phyloP scores from a whole-genome alignment of 2,113 vertebrate genomes.

The Phylloscopus trochiloides region DNA sequence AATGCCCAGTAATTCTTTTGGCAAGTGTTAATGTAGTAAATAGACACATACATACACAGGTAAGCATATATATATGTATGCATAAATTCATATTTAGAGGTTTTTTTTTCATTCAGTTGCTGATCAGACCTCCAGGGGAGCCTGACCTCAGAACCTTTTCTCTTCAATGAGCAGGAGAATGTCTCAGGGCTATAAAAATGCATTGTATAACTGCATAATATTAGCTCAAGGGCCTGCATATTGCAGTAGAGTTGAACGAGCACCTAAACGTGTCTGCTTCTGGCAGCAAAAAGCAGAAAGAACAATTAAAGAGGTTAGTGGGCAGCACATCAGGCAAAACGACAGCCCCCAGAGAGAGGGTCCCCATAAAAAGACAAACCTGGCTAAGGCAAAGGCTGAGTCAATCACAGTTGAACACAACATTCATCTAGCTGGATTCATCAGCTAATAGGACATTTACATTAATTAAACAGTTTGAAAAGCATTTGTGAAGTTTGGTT shows the following conservation, averaged over 20 bases:
- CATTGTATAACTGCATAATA: not conserved
- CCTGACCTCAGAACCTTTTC: not conserved
- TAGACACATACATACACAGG: not conserved
- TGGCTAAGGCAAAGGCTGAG: not conserved
- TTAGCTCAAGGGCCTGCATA: not conserved
- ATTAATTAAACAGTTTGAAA: slow-evolving; percentile 44
- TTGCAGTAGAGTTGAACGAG: not conserved
- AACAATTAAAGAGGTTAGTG: not conserved
- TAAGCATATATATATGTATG: not conserved
- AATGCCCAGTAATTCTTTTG: slow-evolving; percentile 26
- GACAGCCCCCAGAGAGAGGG: not conserved
- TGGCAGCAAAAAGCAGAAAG: not conserved
- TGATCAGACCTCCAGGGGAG: slow-evolving; percentile 32
- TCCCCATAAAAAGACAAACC: not conserved
- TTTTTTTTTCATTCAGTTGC: slow-evolving; percentile 29
- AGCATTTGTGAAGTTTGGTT: slow-evolving; percentile 56
- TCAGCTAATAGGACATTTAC: slow-evolving; percentile 17
- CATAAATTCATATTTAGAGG: not conserved
- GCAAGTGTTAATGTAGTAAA: slow-evolving; percentile 21
- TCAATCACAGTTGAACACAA: not conserved
- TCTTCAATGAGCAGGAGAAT: slow-evolving; percentile 8
- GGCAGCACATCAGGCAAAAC: not conserved
- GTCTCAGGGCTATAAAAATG: not conserved
- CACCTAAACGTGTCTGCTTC: not conserved
- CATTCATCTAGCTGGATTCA: not conserved